Evolutionary conservation across 2,797 vertebrate species (phyloP).

Genomic region (Enteromius viviparus): DNA sequence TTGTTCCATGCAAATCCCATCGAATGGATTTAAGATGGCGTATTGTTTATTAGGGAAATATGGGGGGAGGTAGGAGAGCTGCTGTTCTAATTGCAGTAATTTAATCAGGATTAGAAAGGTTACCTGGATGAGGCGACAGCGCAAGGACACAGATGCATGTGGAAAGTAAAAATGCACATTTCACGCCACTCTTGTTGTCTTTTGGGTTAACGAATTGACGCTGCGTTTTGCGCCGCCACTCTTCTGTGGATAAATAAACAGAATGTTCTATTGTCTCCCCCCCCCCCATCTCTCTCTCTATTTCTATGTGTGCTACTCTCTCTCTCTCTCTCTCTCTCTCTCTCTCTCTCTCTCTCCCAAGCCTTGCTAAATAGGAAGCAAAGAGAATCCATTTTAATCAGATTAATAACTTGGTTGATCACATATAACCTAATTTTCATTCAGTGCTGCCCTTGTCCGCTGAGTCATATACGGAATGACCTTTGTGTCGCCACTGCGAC

Average conservation of each 20-base stretch:
- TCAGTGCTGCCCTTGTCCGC: conserved; percentile 95
- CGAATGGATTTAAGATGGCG: conserved; percentile 76
- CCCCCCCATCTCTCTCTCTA: conserved; percentile 52
- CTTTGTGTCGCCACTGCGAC: conserved; percentile 94
- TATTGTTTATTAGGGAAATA: conserved; percentile 81
- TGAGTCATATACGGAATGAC: conserved; percentile 95
- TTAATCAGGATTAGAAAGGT: conserved; percentile 83
- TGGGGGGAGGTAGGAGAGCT: conserved; percentile 73
- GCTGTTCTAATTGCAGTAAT: conserved; percentile 82
- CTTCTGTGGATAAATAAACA: conserved; percentile 73
- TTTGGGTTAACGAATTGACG: conserved; percentile 48
- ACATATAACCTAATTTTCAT: conserved; percentile 99
- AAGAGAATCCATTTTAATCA: conserved; percentile 98
- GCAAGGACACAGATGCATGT: conserved; percentile 71
- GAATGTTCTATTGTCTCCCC: conserved; percentile 68
- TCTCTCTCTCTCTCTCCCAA: conserved; percentile 59
- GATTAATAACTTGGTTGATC: conserved; percentile 99
- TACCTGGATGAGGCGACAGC: conserved; percentile 76
- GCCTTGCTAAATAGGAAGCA: conserved; percentile 88
- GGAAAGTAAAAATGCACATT: conserved; percentile 55
- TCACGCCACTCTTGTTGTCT: conserved; percentile 34
- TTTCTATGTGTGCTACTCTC: conserved; percentile 46
- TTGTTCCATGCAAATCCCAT: conserved; percentile 81
- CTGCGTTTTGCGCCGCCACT: conserved; percentile 64
- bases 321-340: conserved; percentile 25